These are phyloP conservation scores for Hemibagrus guttatus DNA, from an alignment of 2,797 vertebrate species.

Conservation along the genomic window DNA sequence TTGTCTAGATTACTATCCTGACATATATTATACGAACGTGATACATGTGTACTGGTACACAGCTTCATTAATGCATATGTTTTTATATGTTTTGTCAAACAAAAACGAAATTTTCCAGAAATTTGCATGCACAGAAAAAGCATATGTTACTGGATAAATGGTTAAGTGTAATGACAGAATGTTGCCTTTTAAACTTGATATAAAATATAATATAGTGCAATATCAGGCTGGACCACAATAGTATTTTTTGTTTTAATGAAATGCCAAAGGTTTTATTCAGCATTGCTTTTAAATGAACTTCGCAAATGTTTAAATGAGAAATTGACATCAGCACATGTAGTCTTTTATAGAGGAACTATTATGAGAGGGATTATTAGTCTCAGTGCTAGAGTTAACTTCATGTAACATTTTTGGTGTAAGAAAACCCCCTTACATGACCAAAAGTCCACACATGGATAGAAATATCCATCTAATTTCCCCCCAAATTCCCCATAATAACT, in stretches of 20 bases:
- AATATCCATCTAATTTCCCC: neutral
- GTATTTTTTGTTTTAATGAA: neutral
- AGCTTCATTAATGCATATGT: neutral
- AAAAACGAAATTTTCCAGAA: neutral
- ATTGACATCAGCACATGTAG: neutral
- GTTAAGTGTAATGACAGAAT: neutral
- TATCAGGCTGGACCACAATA: neutral
- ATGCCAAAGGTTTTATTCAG: neutral
- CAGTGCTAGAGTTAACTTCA: neutral
- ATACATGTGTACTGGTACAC: neutral
- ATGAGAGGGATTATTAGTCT: neutral
- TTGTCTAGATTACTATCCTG: neutral
- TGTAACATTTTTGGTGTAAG: neutral
- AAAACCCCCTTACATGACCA: neutral
- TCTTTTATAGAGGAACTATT: neutral
- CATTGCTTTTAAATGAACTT: neutral
- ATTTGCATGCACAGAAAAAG: neutral
- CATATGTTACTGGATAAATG: neutral
- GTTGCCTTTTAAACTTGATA: neutral
- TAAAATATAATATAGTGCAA: constrained; percentile 1
- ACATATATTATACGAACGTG: neutral
- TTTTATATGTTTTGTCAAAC: neutral
- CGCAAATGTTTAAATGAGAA: neutral
- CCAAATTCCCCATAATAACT: neutral
- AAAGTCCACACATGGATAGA: neutral